Evolutionary conservation across 2,888 invertebrate species (phyloP), one percentile per base, ranked within the genome.

Genomic region (Amphipoea lucens): DNA sequence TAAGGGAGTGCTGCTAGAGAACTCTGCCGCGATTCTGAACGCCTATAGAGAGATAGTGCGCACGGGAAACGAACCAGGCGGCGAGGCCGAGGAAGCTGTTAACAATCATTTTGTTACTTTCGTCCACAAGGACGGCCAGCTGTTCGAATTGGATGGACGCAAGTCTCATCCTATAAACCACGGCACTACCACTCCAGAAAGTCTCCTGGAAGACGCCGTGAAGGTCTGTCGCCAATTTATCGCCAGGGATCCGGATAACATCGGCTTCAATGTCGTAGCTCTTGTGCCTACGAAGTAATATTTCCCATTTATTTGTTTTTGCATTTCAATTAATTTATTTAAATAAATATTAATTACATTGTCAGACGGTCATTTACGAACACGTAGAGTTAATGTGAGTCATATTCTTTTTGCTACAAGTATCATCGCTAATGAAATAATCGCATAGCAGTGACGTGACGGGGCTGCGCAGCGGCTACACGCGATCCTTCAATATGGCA

Each of bases 81-180:
- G 98, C 63, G 91, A 92, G 4, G 97, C 97, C 0, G 98, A 98
- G 76, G 98, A 98, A 76, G 97, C 97, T 74, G 98, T 98, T 0
- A 98, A 98, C 90, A 98, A 98, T 91, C 99, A 99, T 94, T 99
- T 99, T 94, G 98, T 99, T 42, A 98, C 99, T 9, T 98, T 99
- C 91, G 97, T 99, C 40, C 98, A 98, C 87, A 98, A 98, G 90
- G 98, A 98, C 92, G 98, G 98, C 4, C 94, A 94, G 66, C 95
- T 99, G 48, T 99, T 98, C 91, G 99, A 99, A 95, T 96, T 99
- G 88, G 98, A 98, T 97, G 96, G 96, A 29, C 95, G 96, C 92
- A 97, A 95, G 85, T 87, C 98, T 42, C 98, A 97, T 87, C 99
- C 99, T 0, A 97, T 99, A 54, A 97, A 98, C 91, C 99, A 99